Percentiles rank a stretch among this genome's conserved stretches.
phyloP scores from a whole-genome alignment of 2,113 vertebrate species.

The Gavialis gangeticus region DNA sequence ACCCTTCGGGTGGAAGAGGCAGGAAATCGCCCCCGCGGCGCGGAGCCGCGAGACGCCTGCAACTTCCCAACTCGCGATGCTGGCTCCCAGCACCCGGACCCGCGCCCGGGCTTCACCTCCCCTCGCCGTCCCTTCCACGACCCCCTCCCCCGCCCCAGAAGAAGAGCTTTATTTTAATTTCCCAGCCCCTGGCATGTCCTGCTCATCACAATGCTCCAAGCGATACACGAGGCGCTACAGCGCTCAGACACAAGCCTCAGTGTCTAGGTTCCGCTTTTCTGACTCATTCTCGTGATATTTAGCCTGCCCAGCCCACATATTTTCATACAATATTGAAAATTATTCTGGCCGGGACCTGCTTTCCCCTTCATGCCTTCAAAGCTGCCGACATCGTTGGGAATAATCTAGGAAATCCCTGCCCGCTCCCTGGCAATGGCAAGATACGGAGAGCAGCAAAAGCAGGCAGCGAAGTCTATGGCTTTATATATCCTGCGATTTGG shows the following conservation, averaged over 20 bases:
- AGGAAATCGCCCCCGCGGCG: too few relatives aligned
- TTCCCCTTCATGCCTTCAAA: background rate
- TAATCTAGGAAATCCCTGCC: background rate
- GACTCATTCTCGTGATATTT: slow-evolving; percentile 37
- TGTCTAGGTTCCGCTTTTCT: slow-evolving; percentile 2
- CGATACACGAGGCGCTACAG: background rate
- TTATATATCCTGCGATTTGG: background rate
- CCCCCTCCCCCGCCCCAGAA: slow-evolving; percentile 13
- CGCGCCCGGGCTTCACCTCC: background rate
- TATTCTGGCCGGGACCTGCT: background rate
- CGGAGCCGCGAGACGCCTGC: background rate
- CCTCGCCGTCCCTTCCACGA: background rate
- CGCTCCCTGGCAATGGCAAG: background rate
- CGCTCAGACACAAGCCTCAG: background rate
- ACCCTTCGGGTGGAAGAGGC: too few relatives aligned
- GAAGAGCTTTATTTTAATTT: background rate
- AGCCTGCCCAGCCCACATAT: background rate
- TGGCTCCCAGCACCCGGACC: background rate
- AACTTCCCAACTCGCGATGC: slow-evolving; percentile 40
- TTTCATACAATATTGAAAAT: slow-evolving; percentile 7
- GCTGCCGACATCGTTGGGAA: background rate
- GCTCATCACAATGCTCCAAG: slow-evolving; percentile 11
- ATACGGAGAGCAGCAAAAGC: background rate
- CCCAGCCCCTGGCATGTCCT: background rate
- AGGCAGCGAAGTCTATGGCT: background rate